phyloP scores from a whole-genome alignment of 2,888 invertebrate species.

The Ptychoptera contaminata region DNA sequence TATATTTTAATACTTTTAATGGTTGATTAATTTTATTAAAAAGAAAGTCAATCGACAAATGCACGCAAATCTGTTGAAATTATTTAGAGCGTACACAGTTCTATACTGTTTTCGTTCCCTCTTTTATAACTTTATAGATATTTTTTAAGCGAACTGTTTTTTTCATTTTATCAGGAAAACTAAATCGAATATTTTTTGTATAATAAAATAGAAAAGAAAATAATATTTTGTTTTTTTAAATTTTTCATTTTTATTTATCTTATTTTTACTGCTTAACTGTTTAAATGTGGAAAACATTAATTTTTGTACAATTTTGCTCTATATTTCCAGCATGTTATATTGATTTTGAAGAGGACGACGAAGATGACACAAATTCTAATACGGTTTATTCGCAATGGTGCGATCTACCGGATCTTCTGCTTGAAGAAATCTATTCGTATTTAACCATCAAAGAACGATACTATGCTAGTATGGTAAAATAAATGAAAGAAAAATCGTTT shows the following conservation, averaged over 20 bases:
- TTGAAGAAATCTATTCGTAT: slow-evolving; percentile 56
- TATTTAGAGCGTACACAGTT: too few relatives aligned
- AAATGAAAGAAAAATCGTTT: neutral
- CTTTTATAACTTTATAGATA: too few relatives aligned
- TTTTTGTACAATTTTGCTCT: neutral
- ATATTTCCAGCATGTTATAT: slow-evolving; percentile 32
- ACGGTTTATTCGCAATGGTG: slow-evolving; percentile 42
- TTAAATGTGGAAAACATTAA: neutral
- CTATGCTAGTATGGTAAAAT: slow-evolving; percentile 53
- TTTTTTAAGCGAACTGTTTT: too few relatives aligned
- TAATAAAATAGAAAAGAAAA: neutral
- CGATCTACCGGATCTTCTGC: slow-evolving; percentile 49
- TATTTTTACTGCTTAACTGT: too few relatives aligned
- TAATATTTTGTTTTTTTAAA: neutral
- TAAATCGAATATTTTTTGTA: neutral
- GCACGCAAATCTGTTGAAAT: too few relatives aligned
- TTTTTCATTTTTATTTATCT: neutral
- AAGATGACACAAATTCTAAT: slow-evolving; percentile 22
- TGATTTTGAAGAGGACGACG: slow-evolving; percentile 31
- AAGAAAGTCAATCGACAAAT: too few relatives aligned
- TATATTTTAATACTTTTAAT: too few relatives aligned
- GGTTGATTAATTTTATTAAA: too few relatives aligned
- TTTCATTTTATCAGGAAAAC: too few relatives aligned
- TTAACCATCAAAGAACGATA: slow-evolving; percentile 53
- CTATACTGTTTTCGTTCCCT: too few relatives aligned